Base-by-base conservation (phyloP, 2,113 vertebrate species). In the Pteropus alecto region DNA sequence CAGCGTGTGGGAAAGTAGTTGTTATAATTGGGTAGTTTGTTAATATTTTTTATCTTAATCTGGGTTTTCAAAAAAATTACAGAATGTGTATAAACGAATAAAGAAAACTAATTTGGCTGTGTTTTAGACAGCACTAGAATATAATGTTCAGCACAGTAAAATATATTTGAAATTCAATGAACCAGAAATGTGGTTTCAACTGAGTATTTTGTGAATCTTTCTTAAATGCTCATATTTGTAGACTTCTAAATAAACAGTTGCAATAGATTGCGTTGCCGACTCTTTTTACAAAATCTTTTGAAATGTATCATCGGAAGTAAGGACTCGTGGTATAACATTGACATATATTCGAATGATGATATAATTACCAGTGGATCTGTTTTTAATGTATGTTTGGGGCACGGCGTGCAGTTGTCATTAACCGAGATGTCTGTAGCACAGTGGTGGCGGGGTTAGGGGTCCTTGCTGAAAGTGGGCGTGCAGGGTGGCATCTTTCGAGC, bases 51-150 rank as follows among this genome's bases (percentile, higher is more conserved):
- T 97, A 97, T 96, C 92, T 95, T 84, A 81, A 95, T 94, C 95
- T 94, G 98, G 68, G 41, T 94, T 67, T 96, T 98, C 97, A 94
- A 90, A 97, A 51, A 98, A 98, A 97, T 97, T 94, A 90, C 58
- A 89, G 87, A 73, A 93, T 92, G 76, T 11, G 76, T 93, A 35
- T 93, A 92, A 93, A 87, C 68, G 87, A 95, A 90, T 94, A 96
- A 87, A 90, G 95, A 78, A 78, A 92, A 93, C 60, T 87, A 79
- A 85, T n/a, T 7, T 83, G 96, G 91, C 98, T 98, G 98, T 98
- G 98, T 98, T 99, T 98, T 98, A 98, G 98, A 98, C 98, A 98
- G 98, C 95, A 51, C 86, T 94, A 89, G 97, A 85, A 96, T 85
- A 97, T 97, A 95, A 81, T 97, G 86, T 74, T 98, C 82, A 70